Conservation (phyloP, 30 jellyfish, hydroid and myxozoan genomes). For the Sanderia malayensis region DNA sequence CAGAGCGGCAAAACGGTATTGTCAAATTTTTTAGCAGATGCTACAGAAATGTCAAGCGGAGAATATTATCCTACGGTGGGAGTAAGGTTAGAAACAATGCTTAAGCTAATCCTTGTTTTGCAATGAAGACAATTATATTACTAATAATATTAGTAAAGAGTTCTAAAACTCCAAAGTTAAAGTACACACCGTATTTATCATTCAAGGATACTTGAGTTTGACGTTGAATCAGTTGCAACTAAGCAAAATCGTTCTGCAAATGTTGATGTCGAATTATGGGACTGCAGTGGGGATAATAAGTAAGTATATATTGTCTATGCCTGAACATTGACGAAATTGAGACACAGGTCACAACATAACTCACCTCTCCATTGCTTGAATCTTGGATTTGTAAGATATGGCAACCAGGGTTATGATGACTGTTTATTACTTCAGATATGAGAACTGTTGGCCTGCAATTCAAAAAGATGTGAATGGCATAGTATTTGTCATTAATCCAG, state of each 20-base stretch:
- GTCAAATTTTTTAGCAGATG: constrained; percentile 95
- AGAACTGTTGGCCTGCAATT: constrained; percentile 92
- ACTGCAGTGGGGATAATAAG: constrained; percentile 96
- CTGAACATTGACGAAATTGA: neutral
- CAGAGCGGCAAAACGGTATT: constrained; percentile 92
- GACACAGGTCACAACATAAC: neutral
- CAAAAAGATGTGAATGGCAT: constrained; percentile 81
- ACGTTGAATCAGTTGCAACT: constrained; percentile 70
- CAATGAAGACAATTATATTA: too few species aligned
- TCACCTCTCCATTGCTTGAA: neutral
- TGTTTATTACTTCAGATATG: constrained; percentile 52
- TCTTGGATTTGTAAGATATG: neutral
- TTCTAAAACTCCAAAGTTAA: too few species aligned
- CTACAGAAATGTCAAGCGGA: constrained; percentile 92
- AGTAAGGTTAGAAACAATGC: constrained; percentile 68
- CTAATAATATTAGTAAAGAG: too few species aligned
- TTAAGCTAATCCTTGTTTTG: too few species aligned
- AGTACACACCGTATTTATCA: too few species aligned
- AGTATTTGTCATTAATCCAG: constrained; percentile 75
- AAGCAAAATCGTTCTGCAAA: constrained; percentile 69
- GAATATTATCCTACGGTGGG: constrained; percentile 96
- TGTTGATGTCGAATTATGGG: constrained; percentile 96
- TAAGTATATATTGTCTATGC: neutral
- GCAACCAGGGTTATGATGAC: too few species aligned
- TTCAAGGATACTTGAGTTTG: constrained; percentile 86